Conservation (phyloP, 2,888 invertebrate genomes). For the Macrophya alboannulata region DNA sequence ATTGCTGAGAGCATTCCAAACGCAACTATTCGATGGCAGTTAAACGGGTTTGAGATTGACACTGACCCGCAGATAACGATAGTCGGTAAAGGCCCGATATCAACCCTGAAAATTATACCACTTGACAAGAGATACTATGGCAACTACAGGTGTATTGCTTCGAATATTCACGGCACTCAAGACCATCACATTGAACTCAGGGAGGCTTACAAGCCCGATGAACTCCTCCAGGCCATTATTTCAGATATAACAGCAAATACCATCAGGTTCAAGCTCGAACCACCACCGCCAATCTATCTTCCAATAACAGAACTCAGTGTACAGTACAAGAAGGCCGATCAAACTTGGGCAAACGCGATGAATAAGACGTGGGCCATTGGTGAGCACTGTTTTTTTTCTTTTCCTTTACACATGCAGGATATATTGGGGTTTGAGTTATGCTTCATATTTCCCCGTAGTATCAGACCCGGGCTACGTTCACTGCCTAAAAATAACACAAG, state of each 20-base stretch:
- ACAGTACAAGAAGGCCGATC: slow-evolving; percentile 88
- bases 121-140: slow-evolving; percentile 86
- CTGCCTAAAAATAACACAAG: not conserved
- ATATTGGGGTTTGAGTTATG: not conserved
- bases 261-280: slow-evolving; percentile 89
- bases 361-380: slow-evolving; percentile 90
- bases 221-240: slow-evolving; percentile 86
- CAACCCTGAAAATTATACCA: slow-evolving; percentile 88
- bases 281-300: slow-evolving; percentile 89
- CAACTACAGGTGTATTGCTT: slow-evolving; percentile 91
- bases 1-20: slow-evolving; percentile 95
- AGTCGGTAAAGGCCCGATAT: slow-evolving; percentile 87
- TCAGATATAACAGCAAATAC: slow-evolving; percentile 91
- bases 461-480: not conserved
- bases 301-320: slow-evolving; percentile 88
- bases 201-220: slow-evolving; percentile 88
- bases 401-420: not conserved
- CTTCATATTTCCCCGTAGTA: not conserved
- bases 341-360: slow-evolving; percentile 86
- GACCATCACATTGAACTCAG: slow-evolving; percentile 87
- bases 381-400: slow-evolving; percentile 71
- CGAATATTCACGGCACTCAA: slow-evolving; percentile 88
- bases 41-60: slow-evolving; percentile 70
- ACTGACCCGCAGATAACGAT: slow-evolving; percentile 81
- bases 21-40: slow-evolving; percentile 94